Percentiles rank a stretch among this genome's conserved stretches.
phyloP scores from a whole-genome alignment of 1,140 invertebrate genomes.

The Eupristina koningsbergeri region DNA sequence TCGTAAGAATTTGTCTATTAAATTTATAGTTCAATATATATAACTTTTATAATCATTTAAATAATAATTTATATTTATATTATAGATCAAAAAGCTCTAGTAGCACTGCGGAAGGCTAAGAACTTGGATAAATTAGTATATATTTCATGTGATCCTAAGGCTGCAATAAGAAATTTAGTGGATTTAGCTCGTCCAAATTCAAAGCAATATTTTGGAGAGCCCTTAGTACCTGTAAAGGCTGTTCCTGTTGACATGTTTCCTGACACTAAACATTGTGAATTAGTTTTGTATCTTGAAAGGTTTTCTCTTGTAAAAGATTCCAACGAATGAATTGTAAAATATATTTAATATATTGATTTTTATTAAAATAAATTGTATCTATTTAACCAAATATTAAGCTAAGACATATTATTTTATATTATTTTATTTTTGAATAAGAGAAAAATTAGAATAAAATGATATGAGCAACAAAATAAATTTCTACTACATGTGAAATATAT shows the following conservation, averaged over 20 bases:
- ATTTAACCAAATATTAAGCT: background rate
- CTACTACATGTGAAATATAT: too few species aligned
- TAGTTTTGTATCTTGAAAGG: conserved; percentile 88
- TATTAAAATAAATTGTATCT: conserved; percentile 15
- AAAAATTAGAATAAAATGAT: too few species aligned
- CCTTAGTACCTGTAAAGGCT: conserved; percentile 86
- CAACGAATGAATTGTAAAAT: conserved; percentile 29
- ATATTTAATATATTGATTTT: background rate
- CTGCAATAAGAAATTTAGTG: conserved; percentile 91
- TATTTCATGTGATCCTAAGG: conserved; percentile 91
- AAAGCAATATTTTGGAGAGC: conserved; percentile 86
- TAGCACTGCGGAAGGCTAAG: conserved; percentile 82
- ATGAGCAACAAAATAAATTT: too few species aligned
- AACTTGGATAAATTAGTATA: conserved; percentile 89
- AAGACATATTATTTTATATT: background rate
- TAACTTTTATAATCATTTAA: background rate
- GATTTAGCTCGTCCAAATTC: conserved; percentile 86
- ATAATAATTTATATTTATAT: conserved; percentile 50
- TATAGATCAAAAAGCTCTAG: conserved; percentile 86
- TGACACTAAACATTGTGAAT: conserved; percentile 90
- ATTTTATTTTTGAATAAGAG: too few species aligned
- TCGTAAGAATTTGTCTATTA: conserved; percentile 75
- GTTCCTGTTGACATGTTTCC: conserved; percentile 96
- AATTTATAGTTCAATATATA: background rate
- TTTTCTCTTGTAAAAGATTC: conserved; percentile 56